A percentile compares a stretch with the other conserved stretches of the same genome.
phyloP scores from a whole-genome alignment of 2,888 invertebrate genomes.

The Cremastinae sp. region DNA sequence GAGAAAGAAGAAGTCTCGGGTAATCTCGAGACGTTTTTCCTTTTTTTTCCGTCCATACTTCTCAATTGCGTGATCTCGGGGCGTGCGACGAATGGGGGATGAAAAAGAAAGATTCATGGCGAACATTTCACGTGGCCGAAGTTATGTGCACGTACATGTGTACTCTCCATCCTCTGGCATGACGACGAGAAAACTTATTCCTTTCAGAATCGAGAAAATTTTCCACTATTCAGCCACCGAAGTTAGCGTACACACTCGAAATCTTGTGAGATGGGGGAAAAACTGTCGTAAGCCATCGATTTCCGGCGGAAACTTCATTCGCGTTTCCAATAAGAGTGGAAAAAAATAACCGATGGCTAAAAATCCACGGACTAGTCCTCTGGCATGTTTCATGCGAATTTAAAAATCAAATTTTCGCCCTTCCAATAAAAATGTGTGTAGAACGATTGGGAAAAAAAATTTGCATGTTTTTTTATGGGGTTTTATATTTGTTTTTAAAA shows the following conservation, averaged over 20 bases:
- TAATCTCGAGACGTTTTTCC: constrained; percentile 47
- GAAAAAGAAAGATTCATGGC: constrained; percentile 28
- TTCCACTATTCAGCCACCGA: constrained; percentile 29
- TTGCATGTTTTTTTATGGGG: neutral
- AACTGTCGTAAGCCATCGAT: constrained; percentile 30
- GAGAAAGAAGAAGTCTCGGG: constrained; percentile 34
- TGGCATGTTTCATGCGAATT: constrained; percentile 9
- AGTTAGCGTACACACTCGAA: neutral
- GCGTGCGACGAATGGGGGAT: constrained; percentile 3
- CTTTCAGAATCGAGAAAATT: constrained; percentile 27
- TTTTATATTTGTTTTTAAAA: neutral
- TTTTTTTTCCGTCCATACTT: constrained; percentile 7
- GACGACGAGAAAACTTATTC: constrained; percentile 24
- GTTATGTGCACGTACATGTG: constrained; percentile 23
- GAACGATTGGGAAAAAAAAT: neutral
- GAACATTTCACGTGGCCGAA: constrained; percentile 11
- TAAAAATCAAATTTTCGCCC: constrained; percentile 4
- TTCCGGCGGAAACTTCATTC: constrained; percentile 23
- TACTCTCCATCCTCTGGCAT: constrained; percentile 22
- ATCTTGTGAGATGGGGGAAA: neutral
- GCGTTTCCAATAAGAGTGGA: neutral
- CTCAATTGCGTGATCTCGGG: constrained; percentile 11
- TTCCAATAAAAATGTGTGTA: too few relatives aligned
- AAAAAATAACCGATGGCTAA: neutral
- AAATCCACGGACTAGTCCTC: neutral